Conservation (phyloP, 92 coral and sea anemone genomes). For the Parazoanthus swiftii region DNA sequence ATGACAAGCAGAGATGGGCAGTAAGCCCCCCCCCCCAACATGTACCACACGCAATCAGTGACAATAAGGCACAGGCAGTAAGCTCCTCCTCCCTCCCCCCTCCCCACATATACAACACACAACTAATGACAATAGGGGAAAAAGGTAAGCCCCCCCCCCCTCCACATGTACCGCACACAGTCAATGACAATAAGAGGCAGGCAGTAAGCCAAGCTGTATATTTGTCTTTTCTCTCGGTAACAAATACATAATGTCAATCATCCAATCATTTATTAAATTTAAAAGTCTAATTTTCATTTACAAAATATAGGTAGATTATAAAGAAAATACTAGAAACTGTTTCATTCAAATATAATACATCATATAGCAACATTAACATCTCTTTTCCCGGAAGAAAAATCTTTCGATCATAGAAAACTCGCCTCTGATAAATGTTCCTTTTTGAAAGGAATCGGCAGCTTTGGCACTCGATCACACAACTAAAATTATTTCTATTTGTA, state of each 20-base stretch:
- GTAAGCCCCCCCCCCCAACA: too few species aligned
- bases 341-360: conserved; percentile 86
- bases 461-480: conserved; percentile 46
- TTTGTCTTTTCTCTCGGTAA: conserved; percentile 57
- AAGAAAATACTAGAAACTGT: conserved; percentile 94
- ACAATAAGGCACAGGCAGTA: too few species aligned
- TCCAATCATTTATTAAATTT: conserved; percentile 84
- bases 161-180: too few species aligned
- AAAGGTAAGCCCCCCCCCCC: too few species aligned
- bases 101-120: too few species aligned
- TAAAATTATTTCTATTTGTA: conserved; percentile 30
- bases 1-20: too few species aligned
- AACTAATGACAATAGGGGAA: too few species aligned
- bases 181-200: not conserved
- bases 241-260: conserved; percentile 75
- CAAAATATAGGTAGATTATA: conserved; percentile 91
- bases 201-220: conserved; percentile 41
- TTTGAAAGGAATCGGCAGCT: conserved; percentile 77
- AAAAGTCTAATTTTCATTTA: conserved; percentile 92
- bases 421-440: conserved; percentile 67
- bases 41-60: too few species aligned
- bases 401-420: conserved; percentile 80
- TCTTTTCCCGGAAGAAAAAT: conserved; percentile 57
- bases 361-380: conserved; percentile 70
- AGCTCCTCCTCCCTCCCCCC: too few species aligned